Conservation (phyloP, 2,113 vertebrate species). For the Odontophorus gujanensis region DNA sequence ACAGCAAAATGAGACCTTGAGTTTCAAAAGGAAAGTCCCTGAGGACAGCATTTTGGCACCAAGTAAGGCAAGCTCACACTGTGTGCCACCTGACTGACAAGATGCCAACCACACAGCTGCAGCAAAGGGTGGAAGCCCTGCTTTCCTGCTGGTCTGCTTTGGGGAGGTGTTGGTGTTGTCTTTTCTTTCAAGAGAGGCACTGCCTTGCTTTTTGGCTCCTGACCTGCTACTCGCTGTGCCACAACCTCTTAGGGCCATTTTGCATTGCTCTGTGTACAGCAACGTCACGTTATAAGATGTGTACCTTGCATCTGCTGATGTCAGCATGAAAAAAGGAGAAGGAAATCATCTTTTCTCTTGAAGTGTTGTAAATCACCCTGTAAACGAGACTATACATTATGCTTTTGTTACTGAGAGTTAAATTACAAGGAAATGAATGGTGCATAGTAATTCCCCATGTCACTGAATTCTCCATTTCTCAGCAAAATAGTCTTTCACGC, state of each 20-base stretch:
- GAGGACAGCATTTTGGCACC: neutral
- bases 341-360: slow-evolving; percentile 69
- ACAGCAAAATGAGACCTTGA: neutral
- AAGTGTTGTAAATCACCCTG: slow-evolving; percentile 75
- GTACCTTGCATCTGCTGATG: slow-evolving; percentile 64
- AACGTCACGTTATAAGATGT: neutral
- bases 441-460: slow-evolving; percentile 74
- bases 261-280: neutral
- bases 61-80: neutral
- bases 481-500: neutral
- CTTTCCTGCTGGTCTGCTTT: neutral
- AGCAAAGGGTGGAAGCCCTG: neutral
- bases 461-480: slow-evolving; percentile 61
- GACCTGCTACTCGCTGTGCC: neutral
- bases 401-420: slow-evolving; percentile 77
- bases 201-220: neutral
- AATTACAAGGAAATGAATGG: slow-evolving; percentile 80
- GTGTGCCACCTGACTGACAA: neutral
- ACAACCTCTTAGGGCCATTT: neutral
- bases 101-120: neutral
- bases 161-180: neutral
- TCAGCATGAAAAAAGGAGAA: slow-evolving; percentile 69
- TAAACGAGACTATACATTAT: slow-evolving; percentile 75
- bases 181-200: neutral
- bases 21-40: neutral